phyloP scores from a whole-genome alignment of 2,113 vertebrate genomes.

The Seriola aureovittata region DNA sequence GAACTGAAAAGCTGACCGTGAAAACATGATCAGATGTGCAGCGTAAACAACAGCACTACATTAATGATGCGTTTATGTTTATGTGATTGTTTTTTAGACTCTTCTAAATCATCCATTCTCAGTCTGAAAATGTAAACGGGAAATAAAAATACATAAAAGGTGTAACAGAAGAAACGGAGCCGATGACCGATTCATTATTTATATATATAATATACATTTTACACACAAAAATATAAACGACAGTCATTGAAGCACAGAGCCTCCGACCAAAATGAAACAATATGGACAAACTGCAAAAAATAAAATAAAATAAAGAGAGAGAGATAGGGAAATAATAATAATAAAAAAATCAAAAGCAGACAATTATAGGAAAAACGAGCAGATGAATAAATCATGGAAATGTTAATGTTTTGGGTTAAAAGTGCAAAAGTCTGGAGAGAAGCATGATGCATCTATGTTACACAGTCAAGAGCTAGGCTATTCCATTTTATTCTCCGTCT shows the following conservation, averaged over 20 bases:
- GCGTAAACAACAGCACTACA: not conserved
- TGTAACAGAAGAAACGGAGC: slow-evolving; percentile 15
- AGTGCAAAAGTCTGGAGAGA: slow-evolving; percentile 48
- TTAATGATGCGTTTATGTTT: too few species aligned
- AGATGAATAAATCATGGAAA: not conserved
- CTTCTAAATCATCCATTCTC: not conserved
- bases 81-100: not conserved
- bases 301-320: not conserved
- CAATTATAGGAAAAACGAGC: not conserved
- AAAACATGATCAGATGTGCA: not conserved
- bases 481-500: not conserved
- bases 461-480: slow-evolving; percentile 15
- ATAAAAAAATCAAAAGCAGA: not conserved
- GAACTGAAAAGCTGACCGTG: not conserved
- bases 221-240: slow-evolving; percentile 44
- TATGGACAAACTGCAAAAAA: slow-evolving; percentile 16
- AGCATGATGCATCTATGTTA: not conserved
- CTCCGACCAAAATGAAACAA: slow-evolving; percentile 7
- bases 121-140: not conserved
- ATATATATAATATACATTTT: slow-evolving; percentile 44
- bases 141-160: not conserved
- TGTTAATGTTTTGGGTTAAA: slow-evolving; percentile 6
- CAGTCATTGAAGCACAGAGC: not conserved
- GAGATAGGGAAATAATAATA: too few species aligned
- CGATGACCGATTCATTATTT: slow-evolving; percentile 17